Base-by-base conservation (phyloP, 1,140 invertebrate genomes). In the Stegodyphus mimosarum region DNA sequence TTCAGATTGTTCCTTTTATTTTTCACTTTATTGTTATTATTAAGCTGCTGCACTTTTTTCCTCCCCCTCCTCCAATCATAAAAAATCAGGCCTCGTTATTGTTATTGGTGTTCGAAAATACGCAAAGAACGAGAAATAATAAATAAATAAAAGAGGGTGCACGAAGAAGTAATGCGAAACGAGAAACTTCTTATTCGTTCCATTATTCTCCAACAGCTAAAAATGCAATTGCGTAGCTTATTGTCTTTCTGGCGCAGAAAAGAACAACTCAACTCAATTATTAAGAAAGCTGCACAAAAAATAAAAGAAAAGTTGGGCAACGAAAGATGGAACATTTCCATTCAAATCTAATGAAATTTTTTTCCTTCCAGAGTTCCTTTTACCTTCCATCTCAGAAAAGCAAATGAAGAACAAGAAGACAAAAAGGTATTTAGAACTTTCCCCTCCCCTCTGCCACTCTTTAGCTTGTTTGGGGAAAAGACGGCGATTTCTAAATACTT, bases 211-310 rank as follows among this genome's bases (percentile, higher is more conserved):
- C 50, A 17, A 50, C 15, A 76, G 49, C 80, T 83, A 75, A 84
- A 84, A 84, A 84, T 84, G 81, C 73, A 84, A 84, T 84, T 84
- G 75, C 70, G 76, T 76, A 84, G 81, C 73, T 84, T 84, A 84
- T 84, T 84, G 81, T 84, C 52, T 76, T 83, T 67, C 17, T 51
- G 15, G 71, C 66, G 63, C 73, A 15, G 71, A 84, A 83, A 84
- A 84, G 81, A 84, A 51, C 81, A 84, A 84, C 81, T 84, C 51
- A 84, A 74, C 81, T 84, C 51, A 84, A 74, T 84, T 84, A 84
- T 84, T 84, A 76, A 84, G 73, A 76, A 76, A 84, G 60, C 63
- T 75, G n/a, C 9, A 73, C 64, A 13, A n/a, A 73, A 80, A 71
- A 7, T 15, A 83, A 66, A 83, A 33, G 15, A 73, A 53, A 7